A percentile compares a stretch with the other conserved stretches of the same genome.
Evolutionary conservation across 1,140 invertebrate species (phyloP).

Genomic region (Drosophila tsacasi): DNA sequence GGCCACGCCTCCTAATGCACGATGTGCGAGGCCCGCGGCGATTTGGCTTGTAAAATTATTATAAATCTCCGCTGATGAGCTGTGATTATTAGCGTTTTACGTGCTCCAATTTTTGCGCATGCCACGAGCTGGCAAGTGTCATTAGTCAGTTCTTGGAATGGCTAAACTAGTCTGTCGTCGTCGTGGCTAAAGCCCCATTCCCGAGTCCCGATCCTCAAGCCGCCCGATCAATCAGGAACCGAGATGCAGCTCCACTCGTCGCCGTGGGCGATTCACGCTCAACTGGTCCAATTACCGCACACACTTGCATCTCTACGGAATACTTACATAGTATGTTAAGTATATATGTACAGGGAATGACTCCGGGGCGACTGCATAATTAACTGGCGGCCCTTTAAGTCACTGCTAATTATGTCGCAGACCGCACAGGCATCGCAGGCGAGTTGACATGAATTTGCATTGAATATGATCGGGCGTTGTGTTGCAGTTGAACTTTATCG

Average conservation of each 20-base stretch:
- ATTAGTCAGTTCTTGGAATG: constrained; percentile 77
- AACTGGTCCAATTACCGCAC: constrained; percentile 70
- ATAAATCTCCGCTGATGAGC: constrained; percentile 81
- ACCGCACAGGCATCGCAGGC: constrained; percentile 61
- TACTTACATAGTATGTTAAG: constrained; percentile 6
- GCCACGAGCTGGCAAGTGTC: constrained; percentile 61
- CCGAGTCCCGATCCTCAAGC: constrained; percentile 7
- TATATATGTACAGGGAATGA: constrained; percentile 2
- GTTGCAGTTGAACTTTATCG: constrained; percentile 38
- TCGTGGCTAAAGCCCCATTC: background rate
- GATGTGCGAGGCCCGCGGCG: constrained; percentile 61
- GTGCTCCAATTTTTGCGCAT: constrained; percentile 71
- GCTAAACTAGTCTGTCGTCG: constrained; percentile 69
- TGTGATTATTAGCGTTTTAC: constrained; percentile 81
- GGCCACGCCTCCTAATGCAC: constrained; percentile 75
- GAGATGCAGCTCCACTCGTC: constrained; percentile 43
- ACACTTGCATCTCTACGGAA: constrained; percentile 7
- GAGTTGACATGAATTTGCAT: constrained; percentile 71
- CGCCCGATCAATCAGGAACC: constrained; percentile 71
- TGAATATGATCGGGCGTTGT: constrained; percentile 59
- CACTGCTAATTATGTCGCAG: constrained; percentile 75
- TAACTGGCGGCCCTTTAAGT: constrained; percentile 60
- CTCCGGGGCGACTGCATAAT: constrained; percentile 54
- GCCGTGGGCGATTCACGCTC: constrained; percentile 72
- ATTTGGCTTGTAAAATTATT: constrained; percentile 73